Evolutionary conservation across 2,113 vertebrate species (phyloP).

Genomic region (Panthera leo): DNA sequence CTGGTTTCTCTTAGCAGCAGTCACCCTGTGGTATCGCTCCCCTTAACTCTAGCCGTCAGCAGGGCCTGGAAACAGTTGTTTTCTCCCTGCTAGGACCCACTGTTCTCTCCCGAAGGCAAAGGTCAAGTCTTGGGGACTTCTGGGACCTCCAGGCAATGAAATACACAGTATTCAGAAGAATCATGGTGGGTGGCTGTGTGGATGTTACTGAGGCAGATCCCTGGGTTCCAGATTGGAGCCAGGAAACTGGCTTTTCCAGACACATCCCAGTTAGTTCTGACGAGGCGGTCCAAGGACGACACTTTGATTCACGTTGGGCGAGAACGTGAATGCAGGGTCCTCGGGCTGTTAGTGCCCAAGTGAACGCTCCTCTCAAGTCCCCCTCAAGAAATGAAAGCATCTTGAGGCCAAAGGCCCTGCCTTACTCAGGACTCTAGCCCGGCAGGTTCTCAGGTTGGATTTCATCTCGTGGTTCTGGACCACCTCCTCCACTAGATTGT

Average conservation of each 20-base stretch:
- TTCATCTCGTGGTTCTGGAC: neutral
- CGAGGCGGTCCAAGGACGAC: neutral
- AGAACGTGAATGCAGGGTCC: neutral
- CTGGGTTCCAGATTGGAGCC: neutral
- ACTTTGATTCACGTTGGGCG: neutral
- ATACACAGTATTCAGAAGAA: neutral
- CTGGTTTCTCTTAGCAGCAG: neutral
- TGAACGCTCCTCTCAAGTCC: neutral
- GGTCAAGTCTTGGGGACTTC: neutral
- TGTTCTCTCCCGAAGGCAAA: neutral
- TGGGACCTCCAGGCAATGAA: neutral
- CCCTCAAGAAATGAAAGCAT: neutral
- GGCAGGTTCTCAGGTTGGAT: neutral
- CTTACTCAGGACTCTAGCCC: neutral
- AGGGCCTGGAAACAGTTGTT: neutral
- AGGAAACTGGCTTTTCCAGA: neutral
- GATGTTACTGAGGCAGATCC: neutral
- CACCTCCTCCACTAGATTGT: neutral
- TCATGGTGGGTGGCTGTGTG: neutral
- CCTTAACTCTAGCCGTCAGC: neutral
- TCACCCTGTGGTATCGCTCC: neutral
- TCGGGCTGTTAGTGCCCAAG: neutral
- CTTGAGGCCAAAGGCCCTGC: neutral
- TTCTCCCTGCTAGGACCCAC: neutral
- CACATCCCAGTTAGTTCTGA: neutral